Conservation (phyloP, 2,888 invertebrate species). For the Embidobia sp. region DNA sequence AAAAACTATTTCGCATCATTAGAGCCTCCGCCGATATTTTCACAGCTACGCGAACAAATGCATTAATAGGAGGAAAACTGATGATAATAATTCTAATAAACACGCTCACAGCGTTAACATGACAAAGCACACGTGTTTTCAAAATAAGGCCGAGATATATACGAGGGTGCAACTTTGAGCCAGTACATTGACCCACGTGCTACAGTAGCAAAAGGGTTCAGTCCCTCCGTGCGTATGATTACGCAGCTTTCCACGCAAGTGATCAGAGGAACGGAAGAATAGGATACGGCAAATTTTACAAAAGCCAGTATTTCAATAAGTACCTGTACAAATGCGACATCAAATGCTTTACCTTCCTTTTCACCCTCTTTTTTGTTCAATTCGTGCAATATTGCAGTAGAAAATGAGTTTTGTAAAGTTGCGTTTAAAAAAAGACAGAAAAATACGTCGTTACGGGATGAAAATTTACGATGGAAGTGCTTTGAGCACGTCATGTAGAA, state of each 20-base stretch:
- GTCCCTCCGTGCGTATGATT: conserved; percentile 53
- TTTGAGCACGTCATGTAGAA: too few species aligned
- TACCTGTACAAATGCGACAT: conserved; percentile 28
- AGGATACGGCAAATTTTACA: conserved; percentile 36
- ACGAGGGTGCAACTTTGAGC: conserved; percentile 47
- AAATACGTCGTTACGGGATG: too few species aligned
- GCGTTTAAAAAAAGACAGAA: too few species aligned
- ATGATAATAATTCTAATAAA: conserved; percentile 26
- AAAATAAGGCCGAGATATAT: conserved; percentile 25
- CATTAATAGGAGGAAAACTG: conserved; percentile 21
- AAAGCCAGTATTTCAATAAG: conserved; percentile 43
- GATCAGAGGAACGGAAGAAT: conserved; percentile 56
- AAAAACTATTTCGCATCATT: too few species aligned
- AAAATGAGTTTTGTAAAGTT: too few species aligned
- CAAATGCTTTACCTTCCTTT: conserved; percentile 23
- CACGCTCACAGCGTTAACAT: conserved; percentile 1
- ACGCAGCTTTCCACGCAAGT: conserved; percentile 59
- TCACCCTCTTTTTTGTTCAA: background rate
- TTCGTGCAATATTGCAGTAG: too few species aligned
- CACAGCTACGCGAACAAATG: too few species aligned
- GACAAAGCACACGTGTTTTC: conserved; percentile 24
- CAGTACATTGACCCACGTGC: conserved; percentile 58
- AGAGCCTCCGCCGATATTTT: too few species aligned
- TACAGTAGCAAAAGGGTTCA: conserved; percentile 54
- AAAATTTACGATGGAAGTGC: too few species aligned